Evolutionary conservation across 2,888 invertebrate genomes (phyloP), one percentile per base, ranked within the genome.

Genomic region (Phengaris arion): DNA sequence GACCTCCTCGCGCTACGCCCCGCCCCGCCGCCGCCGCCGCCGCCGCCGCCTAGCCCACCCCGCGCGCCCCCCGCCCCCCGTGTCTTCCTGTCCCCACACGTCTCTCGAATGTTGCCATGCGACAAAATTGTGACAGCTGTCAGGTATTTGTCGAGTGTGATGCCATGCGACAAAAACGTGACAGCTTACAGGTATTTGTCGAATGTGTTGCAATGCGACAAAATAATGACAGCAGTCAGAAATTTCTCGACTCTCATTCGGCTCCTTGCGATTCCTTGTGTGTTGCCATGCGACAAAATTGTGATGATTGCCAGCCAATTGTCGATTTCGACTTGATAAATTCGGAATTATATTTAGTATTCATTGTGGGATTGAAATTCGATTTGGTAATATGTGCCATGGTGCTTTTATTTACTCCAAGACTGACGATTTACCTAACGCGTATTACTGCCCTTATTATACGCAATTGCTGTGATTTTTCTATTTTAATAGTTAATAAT

Each of bases 351-450:
- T 59, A 35, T 72, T 52, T 72, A 35, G 35, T 72, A 9, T 75
- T 77, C 35, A 64, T 35, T 77, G 77, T 80, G 78, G 79, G 76
- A 79, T 79, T 78, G 78, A 79, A 78, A 78, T 81, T 79, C 77
- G 54, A 72, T 72, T 52, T 52, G 22, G 54, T 12, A 35, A 54
- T 22, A 35, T 52, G 22, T 72, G 52, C 22, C 51, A 35, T 72
- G 72, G 72, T 72, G 72, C 82, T 82, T 78, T 80, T 80, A 81
- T 76, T 83, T 64, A 64, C 35, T 45, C 64, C 82, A 84, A 90
- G 90, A 90, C 91, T 91, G 91, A 90, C 84, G 84, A 85, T 87
- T 84, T 86, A 85, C 82, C 84, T 76, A 79, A 77, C 76, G 78
- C 77, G 74, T 79, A 78, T 75, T 74, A 78, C 64, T 75, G 77